Percentiles rank a stretch among this genome's conserved stretches.
phyloP scores from a whole-genome alignment of 2,888 invertebrate genomes.

The Lampropteryx suffumata region DNA sequence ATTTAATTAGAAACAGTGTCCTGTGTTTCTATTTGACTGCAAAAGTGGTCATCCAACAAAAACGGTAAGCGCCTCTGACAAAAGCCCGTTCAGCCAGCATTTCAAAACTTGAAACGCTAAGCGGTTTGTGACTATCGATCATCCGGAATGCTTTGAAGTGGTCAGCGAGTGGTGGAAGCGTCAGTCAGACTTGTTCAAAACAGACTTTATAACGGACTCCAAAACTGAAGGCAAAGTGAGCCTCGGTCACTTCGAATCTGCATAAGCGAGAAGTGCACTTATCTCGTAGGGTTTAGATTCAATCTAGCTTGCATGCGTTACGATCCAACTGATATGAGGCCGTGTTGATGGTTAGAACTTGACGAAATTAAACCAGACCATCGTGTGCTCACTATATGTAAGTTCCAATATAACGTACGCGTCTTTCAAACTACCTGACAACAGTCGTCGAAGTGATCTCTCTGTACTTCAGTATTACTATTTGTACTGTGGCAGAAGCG shows the following conservation, averaged over 20 bases:
- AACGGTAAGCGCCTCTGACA: not conserved
- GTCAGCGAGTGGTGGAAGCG: slow-evolving; percentile 30
- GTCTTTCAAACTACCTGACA: not conserved
- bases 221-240: slow-evolving; percentile 20
- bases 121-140: slow-evolving; percentile 17
- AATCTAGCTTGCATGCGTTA: too few relatives aligned
- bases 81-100: not conserved
- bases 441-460: not conserved
- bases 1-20: too few relatives aligned
- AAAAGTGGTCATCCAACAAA: not conserved
- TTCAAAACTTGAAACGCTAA: not conserved
- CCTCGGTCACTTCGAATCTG: not conserved
- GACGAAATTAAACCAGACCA: too few relatives aligned
- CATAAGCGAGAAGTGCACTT: not conserved
- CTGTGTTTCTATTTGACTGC: too few relatives aligned
- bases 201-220: slow-evolving; percentile 44
- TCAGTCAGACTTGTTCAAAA: slow-evolving; percentile 38
- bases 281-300: not conserved
- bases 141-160: slow-evolving; percentile 40
- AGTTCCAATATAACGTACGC: too few relatives aligned
- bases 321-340: too few relatives aligned
- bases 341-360: too few relatives aligned
- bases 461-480: not conserved
- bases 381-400: too few relatives aligned
- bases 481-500: slow-evolving; percentile 40